These are phyloP conservation scores for Steinernema scapterisci DNA, from an alignment of 2,888 invertebrate species.

Conservation along the genomic window DNA sequence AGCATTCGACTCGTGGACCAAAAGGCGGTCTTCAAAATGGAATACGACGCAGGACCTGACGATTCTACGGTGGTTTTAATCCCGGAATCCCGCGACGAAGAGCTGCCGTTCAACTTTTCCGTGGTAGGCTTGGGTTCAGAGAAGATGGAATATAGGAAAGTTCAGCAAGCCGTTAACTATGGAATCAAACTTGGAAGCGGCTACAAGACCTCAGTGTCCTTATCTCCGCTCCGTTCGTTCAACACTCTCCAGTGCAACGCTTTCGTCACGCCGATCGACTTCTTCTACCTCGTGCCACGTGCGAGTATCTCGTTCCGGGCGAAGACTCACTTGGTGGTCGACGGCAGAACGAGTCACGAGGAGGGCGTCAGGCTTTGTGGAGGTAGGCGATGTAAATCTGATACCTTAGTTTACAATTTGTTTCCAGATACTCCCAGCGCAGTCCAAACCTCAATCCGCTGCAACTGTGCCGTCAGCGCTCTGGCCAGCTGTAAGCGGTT, in stretches of 20 bases:
- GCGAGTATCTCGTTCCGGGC: slow-evolving; percentile 21
- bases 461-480: slow-evolving; percentile 20
- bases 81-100: not conserved
- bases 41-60: slow-evolving; percentile 9
- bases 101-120: slow-evolving; percentile 12
- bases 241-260: not conserved
- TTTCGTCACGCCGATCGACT: not conserved
- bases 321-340: slow-evolving; percentile 9
- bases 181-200: slow-evolving; percentile 2
- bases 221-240: not conserved
- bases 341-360: not conserved
- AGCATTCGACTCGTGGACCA: slow-evolving; percentile 8
- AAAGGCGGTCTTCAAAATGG: not conserved
- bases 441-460: slow-evolving; percentile 9
- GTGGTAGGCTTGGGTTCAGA: not conserved
- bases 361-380: not conserved
- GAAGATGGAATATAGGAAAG: not conserved
- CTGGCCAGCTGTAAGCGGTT: slow-evolving; percentile 20
- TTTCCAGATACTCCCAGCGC: not conserved
- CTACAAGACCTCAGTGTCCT: not conserved
- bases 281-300: slow-evolving; percentile 26
- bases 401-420: no score
- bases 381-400: not conserved
- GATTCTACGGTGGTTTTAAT: not conserved
- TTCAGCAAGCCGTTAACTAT: slow-evolving; percentile 1